Evolutionary conservation across 2,797 vertebrate genomes (phyloP).

Genomic region (Masticophis lateralis): DNA sequence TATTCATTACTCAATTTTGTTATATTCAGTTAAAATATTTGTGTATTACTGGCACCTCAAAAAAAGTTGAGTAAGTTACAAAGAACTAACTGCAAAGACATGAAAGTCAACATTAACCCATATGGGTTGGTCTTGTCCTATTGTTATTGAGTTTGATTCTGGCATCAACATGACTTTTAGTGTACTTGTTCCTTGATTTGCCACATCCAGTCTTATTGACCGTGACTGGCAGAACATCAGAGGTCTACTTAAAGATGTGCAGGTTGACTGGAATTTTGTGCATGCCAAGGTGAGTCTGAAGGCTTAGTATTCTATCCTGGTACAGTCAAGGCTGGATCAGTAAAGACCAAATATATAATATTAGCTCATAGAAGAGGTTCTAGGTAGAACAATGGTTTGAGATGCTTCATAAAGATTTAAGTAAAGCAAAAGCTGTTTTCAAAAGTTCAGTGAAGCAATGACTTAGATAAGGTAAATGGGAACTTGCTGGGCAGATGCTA

Average conservation of each 20-base stretch:
- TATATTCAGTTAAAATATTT: background rate
- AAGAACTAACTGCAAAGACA: background rate
- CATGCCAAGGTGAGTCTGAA: background rate
- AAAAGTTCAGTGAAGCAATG: too few species aligned
- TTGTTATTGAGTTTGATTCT: background rate
- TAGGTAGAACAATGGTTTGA: background rate
- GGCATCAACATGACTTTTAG: background rate
- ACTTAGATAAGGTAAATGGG: too few species aligned
- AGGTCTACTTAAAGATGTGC: background rate
- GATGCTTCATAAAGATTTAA: too few species aligned
- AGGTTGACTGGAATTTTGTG: background rate
- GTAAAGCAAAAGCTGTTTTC: too few species aligned
- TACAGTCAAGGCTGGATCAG: background rate
- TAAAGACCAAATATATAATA: background rate
- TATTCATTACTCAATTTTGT: background rate
- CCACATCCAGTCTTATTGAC: background rate
- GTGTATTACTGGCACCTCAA: background rate
- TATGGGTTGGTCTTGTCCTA: background rate
- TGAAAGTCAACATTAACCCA: background rate
- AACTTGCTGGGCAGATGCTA: too few species aligned
- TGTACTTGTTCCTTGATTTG: background rate
- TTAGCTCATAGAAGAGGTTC: background rate
- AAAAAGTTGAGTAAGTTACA: background rate
- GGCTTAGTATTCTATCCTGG: background rate
- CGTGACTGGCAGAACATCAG: background rate